Percentiles rank a stretch among this genome's conserved stretches.
These are phyloP conservation scores for Myotis daubentonii DNA, from an alignment of 2,797 vertebrate species.

Conservation along the genomic window DNA sequence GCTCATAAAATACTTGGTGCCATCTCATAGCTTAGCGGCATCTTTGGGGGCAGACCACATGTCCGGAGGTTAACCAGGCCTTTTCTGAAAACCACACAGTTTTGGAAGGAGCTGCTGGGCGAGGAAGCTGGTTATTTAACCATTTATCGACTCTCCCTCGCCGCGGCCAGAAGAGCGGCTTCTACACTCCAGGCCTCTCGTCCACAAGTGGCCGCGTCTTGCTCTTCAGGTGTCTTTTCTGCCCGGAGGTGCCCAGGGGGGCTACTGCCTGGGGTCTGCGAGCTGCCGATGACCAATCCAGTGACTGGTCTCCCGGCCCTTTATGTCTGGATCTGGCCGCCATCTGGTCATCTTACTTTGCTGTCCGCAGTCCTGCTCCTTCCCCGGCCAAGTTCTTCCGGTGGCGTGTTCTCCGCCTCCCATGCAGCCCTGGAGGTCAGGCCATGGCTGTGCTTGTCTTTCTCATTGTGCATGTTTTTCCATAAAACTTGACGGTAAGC, in stretches of 20 bases:
- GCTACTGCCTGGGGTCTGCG: neutral
- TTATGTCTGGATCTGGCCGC: neutral
- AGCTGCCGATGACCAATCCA: neutral
- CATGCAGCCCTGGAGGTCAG: neutral
- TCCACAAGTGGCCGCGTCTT: neutral
- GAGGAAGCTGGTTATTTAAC: neutral
- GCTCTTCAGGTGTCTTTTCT: neutral
- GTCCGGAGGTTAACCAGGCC: neutral
- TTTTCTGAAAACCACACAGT: neutral
- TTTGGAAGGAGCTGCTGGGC: neutral
- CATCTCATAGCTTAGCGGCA: neutral
- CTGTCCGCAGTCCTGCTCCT: neutral
- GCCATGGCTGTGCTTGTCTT: neutral
- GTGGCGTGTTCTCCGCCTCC: too few species aligned
- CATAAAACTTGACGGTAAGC: neutral
- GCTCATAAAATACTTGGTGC: neutral
- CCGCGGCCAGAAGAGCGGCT: neutral
- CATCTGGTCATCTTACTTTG: neutral
- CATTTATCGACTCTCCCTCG: too few species aligned
- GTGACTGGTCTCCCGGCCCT: neutral
- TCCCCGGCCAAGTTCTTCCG: neutral
- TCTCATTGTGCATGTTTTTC: neutral
- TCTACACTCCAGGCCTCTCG: rapidly evolving
- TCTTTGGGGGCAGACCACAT: neutral
- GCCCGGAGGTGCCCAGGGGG: rapidly evolving